phyloP scores from a whole-genome alignment of 2,113 vertebrate species.

The Poicephalus gulielmi region DNA sequence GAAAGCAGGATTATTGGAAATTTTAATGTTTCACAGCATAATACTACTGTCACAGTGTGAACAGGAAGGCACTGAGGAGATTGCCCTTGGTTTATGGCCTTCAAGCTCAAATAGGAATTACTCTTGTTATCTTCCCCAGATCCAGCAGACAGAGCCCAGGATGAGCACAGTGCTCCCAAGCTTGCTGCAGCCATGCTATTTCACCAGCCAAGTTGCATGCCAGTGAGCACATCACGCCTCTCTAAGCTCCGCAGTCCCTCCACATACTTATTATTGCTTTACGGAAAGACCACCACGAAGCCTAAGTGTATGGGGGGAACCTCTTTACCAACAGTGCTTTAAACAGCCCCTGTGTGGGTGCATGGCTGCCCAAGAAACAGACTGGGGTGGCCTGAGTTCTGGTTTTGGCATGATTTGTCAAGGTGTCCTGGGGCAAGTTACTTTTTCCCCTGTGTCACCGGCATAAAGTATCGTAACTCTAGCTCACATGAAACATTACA shows the following conservation, averaged over 20 bases:
- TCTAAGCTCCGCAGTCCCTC: too few species aligned
- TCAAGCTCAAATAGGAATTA: background rate
- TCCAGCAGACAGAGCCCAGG: background rate
- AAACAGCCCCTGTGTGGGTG: fast-evolving
- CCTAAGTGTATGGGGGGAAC: background rate
- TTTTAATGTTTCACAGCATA: background rate
- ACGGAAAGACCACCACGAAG: background rate
- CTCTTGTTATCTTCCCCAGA: background rate
- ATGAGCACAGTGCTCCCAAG: background rate
- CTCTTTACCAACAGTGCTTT: background rate
- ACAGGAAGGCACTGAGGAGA: background rate
- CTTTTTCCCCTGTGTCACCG: background rate
- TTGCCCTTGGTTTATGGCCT: background rate
- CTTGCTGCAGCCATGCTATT: background rate
- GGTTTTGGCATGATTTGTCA: background rate
- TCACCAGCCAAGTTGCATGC: background rate
- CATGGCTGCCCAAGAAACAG: background rate
- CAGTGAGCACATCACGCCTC: fast-evolving
- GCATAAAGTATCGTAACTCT: background rate
- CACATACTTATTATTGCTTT: background rate
- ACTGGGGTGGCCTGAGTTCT: background rate
- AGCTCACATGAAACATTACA: too few species aligned
- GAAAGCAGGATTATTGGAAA: background rate
- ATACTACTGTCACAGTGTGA: background rate
- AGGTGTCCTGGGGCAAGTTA: background rate